A percentile compares a stretch with the other conserved stretches of the same genome.
These are phyloP conservation scores for Hydrolagus affinis DNA, from an alignment of 2,113 vertebrate genomes.

Conservation along the genomic window DNA sequence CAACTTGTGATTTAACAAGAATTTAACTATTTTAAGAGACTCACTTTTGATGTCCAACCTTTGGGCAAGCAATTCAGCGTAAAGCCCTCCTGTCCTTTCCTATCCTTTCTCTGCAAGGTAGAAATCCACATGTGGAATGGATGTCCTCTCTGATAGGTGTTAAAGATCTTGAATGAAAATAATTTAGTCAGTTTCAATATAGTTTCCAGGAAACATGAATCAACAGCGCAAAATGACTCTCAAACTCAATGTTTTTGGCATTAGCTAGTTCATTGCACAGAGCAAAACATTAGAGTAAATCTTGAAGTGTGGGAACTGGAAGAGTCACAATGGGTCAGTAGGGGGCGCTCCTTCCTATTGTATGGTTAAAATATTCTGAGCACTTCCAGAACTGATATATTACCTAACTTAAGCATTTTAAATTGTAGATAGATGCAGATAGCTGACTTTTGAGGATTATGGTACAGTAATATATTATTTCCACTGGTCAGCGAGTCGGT, in stretches of 20 bases:
- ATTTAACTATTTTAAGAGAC: no score
- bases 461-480: no score
- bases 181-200: background rate
- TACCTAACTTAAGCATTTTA: background rate
- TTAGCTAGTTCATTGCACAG: background rate
- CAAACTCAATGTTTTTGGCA: background rate
- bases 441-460: no score
- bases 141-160: background rate
- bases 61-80: no score
- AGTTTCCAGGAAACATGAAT: background rate
- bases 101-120: no score
- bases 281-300: background rate
- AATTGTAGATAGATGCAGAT: background rate
- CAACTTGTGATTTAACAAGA: background rate
- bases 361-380: background rate
- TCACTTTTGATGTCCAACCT: no score
- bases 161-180: background rate
- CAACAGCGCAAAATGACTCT: background rate
- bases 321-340: background rate
- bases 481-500: no score
- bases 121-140: background rate
- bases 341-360: constrained; percentile 27
- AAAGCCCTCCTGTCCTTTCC: background rate
- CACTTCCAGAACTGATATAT: background rate
- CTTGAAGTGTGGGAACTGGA: background rate